Evolutionary conservation across 2,113 vertebrate species (phyloP), one percentile per base, ranked within the genome.

Genomic region (Tyrannus savana): DNA sequence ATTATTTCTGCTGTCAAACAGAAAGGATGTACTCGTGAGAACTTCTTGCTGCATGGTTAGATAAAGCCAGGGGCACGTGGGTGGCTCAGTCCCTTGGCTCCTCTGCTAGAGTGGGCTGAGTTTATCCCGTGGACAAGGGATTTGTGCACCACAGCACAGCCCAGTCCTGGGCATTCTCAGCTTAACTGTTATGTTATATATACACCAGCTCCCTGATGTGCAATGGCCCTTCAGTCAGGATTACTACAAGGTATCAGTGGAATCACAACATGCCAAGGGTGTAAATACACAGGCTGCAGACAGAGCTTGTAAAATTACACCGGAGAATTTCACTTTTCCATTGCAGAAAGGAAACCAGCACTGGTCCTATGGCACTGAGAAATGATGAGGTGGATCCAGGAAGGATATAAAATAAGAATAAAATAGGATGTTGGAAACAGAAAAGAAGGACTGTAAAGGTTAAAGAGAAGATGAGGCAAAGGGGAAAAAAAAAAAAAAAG

Each of bases 291-390:
- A 49, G 24, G 27, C 49, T 81, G 28, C 3, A 7, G 77, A 11
- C 21, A 5, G 30, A 62, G 24, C 15, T 73, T 33, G 12, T 35
- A 35, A 73, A 81, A 19, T 14, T 6, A 33, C 31, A 64, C 31
- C 39, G 35, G 55, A 30, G 39, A 55, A 59, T 37, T 68, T 67
- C 42, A 39, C 42, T 37, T 58, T 44, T 89, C 5, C 9, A 8
- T 2, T 47, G 85, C 35, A 52, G 44, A 59, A 81, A 31, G 25
- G 25, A 87, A 72, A 22, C 15, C 53, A 31, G 33, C 35, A 60
- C 22, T 10, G 35, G 50, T 42, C 39, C 72, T 37, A 4, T 0
- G 0, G 18, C 4, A 0, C 35, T 28, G 42, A 87, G 41, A 42
- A 90, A 62, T 2, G 3, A 42, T 19, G 53, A 89, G 53, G 35